A percentile compares a stretch with the other conserved stretches of the same genome.
Conservation (phyloP, 2,888 invertebrate species). For the Agrochola circellaris region DNA sequence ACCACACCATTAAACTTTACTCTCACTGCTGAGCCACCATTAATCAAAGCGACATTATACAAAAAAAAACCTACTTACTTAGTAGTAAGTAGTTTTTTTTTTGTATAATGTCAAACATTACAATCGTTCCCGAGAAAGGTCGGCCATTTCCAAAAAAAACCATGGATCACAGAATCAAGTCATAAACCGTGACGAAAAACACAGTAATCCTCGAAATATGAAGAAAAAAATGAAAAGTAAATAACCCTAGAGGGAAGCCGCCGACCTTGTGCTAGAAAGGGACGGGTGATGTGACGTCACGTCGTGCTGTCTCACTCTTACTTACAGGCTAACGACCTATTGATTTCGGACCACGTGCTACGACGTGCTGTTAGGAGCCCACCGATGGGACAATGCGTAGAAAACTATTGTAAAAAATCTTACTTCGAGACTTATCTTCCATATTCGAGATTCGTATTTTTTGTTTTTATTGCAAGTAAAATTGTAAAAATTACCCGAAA, state of each 20-base stretch:
- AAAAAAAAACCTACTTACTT: constrained; percentile 7
- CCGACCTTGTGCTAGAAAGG: constrained; percentile 70
- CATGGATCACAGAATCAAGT: constrained; percentile 22
- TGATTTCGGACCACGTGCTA: constrained; percentile 78
- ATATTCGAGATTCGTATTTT: not conserved
- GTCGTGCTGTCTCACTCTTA: constrained; percentile 61
- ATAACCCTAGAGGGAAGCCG: constrained; percentile 74
- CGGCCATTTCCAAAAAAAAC: constrained; percentile 15
- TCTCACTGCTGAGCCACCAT: constrained; percentile 54
- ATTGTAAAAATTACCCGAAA: not conserved
- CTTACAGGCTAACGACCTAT: constrained; percentile 75
- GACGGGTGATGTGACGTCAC: constrained; percentile 73
- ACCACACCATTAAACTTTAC: constrained; percentile 50
- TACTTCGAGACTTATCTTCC: not conserved
- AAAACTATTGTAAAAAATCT: not conserved
- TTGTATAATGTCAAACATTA: constrained; percentile 26
- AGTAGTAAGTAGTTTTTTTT: no score
- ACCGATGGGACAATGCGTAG: constrained; percentile 46
- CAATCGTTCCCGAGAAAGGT: constrained; percentile 18
- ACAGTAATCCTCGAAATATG: constrained; percentile 43
- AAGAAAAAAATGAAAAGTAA: constrained; percentile 69
- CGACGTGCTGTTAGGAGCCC: constrained; percentile 46
- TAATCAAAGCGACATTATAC: constrained; percentile 36
- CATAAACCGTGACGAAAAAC: constrained; percentile 34
- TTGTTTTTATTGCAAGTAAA: no score